phyloP scores from a whole-genome alignment of 2,797 vertebrate species.

The Scolopax rusticola region DNA sequence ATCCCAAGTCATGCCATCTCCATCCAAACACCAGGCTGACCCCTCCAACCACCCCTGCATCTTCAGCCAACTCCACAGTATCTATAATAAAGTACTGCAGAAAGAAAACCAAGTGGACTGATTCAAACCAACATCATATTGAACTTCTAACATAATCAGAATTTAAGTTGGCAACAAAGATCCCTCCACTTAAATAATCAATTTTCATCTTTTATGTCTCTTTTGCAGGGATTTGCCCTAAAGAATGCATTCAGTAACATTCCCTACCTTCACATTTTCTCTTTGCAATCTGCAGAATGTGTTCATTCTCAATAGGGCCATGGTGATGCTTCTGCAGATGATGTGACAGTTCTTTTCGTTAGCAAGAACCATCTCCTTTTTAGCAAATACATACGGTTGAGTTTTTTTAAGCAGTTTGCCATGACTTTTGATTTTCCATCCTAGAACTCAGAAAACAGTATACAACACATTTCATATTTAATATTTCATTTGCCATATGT shows the following conservation, averaged over 20 bases:
- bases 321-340: neutral
- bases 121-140: rapidly evolving
- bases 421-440: neutral
- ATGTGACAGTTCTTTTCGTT: neutral
- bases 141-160: neutral
- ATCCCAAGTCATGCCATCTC: rapidly evolving
- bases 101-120: neutral
- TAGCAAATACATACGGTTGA: neutral
- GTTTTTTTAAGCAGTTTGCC: neutral
- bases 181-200: neutral
- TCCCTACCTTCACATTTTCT: neutral
- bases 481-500: neutral
- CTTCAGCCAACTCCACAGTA: neutral
- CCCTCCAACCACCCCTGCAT: neutral
- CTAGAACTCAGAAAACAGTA: neutral
- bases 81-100: neutral
- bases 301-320: neutral
- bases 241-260: neutral
- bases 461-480: neutral
- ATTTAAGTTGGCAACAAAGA: neutral
- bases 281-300: neutral
- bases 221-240: neutral
- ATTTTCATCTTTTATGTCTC: neutral
- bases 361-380: neutral
- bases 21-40: rapidly evolving